Percentiles rank a stretch among this genome's conserved stretches.
These are phyloP conservation scores for Numenius arquata DNA, from an alignment of 2,113 vertebrate species.

Conservation along the genomic window DNA sequence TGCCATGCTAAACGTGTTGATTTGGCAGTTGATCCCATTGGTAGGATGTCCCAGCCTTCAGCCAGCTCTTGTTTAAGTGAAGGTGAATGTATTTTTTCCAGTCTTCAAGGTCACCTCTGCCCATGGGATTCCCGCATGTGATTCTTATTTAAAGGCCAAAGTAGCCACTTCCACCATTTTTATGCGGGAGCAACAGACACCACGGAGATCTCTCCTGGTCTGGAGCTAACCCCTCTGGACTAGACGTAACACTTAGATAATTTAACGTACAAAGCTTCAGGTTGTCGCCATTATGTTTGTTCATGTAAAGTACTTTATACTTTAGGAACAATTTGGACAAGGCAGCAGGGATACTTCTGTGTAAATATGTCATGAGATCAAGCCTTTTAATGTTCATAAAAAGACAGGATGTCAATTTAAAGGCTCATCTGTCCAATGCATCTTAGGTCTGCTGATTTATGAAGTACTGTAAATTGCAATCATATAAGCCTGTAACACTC, in stretches of 20 bases:
- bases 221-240: neutral
- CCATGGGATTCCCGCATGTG: neutral
- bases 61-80: neutral
- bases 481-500: slow-evolving; percentile 53
- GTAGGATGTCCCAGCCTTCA: neutral
- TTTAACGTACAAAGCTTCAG: neutral
- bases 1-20: neutral
- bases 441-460: slow-evolving; percentile 70
- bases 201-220: neutral
- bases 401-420: slow-evolving; percentile 67
- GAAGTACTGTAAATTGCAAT: slow-evolving; percentile 68
- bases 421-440: slow-evolving; percentile 32
- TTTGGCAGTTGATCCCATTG: neutral
- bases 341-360: slow-evolving; percentile 10
- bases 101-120: neutral
- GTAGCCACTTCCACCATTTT: neutral
- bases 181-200: neutral
- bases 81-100: neutral
- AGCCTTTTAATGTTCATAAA: slow-evolving; percentile 61
- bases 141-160: neutral
- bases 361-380: slow-evolving; percentile 52
- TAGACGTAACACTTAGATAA: neutral
- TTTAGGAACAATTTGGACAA: slow-evolving; percentile 9
- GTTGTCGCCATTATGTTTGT: neutral
- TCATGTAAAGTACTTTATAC: neutral